Conservation (phyloP, 2,888 invertebrate genomes). For the Notodonta ziczac region DNA sequence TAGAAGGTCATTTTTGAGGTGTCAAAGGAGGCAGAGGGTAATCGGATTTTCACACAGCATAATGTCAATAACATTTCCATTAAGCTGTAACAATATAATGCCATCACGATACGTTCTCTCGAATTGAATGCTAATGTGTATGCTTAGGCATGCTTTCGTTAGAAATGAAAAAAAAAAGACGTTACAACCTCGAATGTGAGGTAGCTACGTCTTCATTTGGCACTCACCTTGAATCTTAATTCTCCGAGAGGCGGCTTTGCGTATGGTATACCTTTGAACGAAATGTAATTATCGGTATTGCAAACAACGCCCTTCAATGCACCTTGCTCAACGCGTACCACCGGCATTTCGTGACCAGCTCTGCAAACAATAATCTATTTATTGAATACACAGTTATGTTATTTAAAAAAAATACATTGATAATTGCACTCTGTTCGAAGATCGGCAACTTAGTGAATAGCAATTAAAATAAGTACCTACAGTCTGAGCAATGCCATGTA, state of each 20-base stretch:
- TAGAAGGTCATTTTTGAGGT: not conserved
- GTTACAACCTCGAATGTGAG: constrained; percentile 28
- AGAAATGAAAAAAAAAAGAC: constrained; percentile 46
- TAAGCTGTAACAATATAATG: constrained; percentile 15
- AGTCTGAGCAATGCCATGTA: constrained; percentile 1
- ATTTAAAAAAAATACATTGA: not conserved
- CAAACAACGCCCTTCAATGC: constrained; percentile 61
- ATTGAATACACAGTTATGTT: not conserved
- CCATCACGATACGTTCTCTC: constrained; percentile 10
- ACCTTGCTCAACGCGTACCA: constrained; percentile 64
- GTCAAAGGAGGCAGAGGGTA: not conserved
- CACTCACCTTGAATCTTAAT: constrained; percentile 85
- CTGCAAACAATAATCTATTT: constrained; percentile 36
- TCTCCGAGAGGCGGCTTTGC: constrained; percentile 84
- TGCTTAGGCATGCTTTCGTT: constrained; percentile 43
- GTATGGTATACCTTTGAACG: constrained; percentile 85
- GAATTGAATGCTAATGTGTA: constrained; percentile 49
- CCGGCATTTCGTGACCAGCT: constrained; percentile 50
- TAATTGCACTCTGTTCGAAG: not conserved
- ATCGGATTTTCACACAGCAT: constrained; percentile 6
- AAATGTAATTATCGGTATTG: constrained; percentile 59
- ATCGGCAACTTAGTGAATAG: not conserved
- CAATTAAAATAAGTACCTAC: not conserved
- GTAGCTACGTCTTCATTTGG: constrained; percentile 39
- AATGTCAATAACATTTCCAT: constrained; percentile 16